phyloP scores from a whole-genome alignment of 2,797 vertebrate species.

The Discoglossus pictus region DNA sequence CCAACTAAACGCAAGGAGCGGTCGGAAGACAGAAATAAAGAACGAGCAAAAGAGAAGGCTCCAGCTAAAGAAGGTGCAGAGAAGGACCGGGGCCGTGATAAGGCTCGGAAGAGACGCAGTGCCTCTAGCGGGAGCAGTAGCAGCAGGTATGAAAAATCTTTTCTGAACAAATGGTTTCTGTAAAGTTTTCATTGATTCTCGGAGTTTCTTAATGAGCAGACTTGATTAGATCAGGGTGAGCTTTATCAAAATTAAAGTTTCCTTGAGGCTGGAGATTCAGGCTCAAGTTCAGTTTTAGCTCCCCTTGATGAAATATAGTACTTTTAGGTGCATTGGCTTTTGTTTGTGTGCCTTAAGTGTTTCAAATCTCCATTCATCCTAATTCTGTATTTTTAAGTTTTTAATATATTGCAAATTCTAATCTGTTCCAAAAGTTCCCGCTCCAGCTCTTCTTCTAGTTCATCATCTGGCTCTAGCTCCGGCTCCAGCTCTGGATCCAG shows the following conservation, averaged over 20 bases:
- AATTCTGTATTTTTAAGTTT: no score
- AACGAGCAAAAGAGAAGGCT: slow-evolving; percentile 87
- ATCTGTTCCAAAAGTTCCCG: slow-evolving; percentile 70
- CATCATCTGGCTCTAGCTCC: slow-evolving; percentile 92
- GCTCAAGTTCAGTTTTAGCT: no score
- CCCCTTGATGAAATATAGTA: no score
- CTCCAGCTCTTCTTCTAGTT: slow-evolving; percentile 93
- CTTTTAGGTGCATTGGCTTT: no score
- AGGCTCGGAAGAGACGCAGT: slow-evolving; percentile 87
- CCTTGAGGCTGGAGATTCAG: no score
- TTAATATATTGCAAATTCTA: not conserved
- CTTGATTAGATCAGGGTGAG: no score
- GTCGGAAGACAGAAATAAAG: slow-evolving; percentile 90
- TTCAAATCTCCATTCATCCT: no score
- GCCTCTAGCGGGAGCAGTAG: slow-evolving; percentile 92
- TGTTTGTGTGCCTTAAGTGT: no score
- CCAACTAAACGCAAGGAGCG: slow-evolving; percentile 92
- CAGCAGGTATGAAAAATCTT: slow-evolving; percentile 77
- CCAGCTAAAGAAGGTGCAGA: slow-evolving; percentile 82
- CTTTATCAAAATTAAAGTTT: no score
- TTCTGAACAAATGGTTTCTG: not conserved
- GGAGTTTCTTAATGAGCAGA: no score
- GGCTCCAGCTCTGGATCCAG: slow-evolving; percentile 96
- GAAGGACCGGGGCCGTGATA: slow-evolving; percentile 90
- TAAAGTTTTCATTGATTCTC: not conserved